Evolutionary conservation across 2,888 invertebrate genomes (phyloP).

Genomic region (Microdon myrmicae): DNA sequence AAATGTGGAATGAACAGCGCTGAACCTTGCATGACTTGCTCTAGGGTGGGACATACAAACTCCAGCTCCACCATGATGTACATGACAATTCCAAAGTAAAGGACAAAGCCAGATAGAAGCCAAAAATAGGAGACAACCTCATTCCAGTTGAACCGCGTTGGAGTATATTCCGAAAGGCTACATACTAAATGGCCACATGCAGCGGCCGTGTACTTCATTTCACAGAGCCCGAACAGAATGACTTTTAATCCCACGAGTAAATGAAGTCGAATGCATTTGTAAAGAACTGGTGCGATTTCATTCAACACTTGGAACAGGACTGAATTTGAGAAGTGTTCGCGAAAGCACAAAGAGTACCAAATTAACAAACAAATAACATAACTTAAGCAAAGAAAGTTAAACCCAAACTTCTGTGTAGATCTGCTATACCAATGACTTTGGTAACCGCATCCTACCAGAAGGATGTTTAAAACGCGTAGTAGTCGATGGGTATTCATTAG

Average conservation of each 20-base stretch:
- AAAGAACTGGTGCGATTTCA: conserved; percentile 58
- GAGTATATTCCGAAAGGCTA: conserved; percentile 18
- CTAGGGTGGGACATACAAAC: conserved; percentile 58
- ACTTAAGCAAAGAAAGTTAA: conserved; percentile 47
- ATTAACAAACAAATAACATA: conserved; percentile 50
- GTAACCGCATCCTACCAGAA: conserved; percentile 54
- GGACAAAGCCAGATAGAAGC: conserved; percentile 55
- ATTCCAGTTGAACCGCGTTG: conserved; percentile 14
- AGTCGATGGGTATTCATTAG: conserved; percentile 56
- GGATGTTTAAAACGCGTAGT: conserved; percentile 53
- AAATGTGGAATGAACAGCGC: conserved; percentile 62
- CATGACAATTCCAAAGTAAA: conserved; percentile 53
- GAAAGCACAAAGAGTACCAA: conserved; percentile 54
- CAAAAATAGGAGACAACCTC: conserved; percentile 54
- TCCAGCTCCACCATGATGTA: conserved; percentile 61
- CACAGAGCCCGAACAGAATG: conserved; percentile 55
- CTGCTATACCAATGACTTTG: conserved; percentile 54
- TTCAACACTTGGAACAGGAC: conserved; percentile 54
- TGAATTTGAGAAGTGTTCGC: conserved; percentile 58
- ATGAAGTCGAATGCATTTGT: conserved; percentile 56
- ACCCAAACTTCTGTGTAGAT: conserved; percentile 45
- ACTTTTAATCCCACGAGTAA: conserved; percentile 57
- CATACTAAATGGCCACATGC: conserved; percentile 53
- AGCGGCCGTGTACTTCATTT: conserved; percentile 52
- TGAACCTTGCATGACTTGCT: conserved; percentile 56